A percentile compares a stretch with the other conserved stretches of the same genome.
These are phyloP conservation scores for Argyrosomus japonicus DNA, from an alignment of 2,113 vertebrate species.

Conservation along the genomic window DNA sequence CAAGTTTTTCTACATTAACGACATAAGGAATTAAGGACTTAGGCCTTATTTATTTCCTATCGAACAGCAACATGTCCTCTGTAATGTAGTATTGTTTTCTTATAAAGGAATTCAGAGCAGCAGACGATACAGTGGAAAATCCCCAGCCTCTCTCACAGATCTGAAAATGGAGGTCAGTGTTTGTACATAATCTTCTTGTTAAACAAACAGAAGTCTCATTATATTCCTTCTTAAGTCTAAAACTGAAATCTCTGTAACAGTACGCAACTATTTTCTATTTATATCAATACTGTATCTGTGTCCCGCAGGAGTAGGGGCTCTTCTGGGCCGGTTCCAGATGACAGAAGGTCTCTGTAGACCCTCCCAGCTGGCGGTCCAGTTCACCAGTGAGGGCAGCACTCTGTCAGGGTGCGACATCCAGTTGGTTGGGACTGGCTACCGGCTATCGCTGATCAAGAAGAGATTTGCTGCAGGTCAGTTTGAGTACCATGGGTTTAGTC, in stretches of 20 bases:
- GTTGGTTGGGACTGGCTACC: slow-evolving; percentile 93
- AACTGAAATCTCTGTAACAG: not conserved
- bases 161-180: slow-evolving; percentile 95
- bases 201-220: not conserved
- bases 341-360: slow-evolving; percentile 91
- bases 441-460: slow-evolving; percentile 97
- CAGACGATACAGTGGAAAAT: slow-evolving; percentile 98
- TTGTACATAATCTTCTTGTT: not conserved
- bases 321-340: slow-evolving; percentile 95
- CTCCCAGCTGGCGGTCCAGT: slow-evolving; percentile 92
- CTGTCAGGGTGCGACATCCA: slow-evolving; percentile 96
- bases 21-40: too few relatives aligned
- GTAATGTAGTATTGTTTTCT: slow-evolving; percentile 28
- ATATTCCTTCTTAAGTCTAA: not conserved
- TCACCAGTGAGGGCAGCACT: slow-evolving; percentile 97
- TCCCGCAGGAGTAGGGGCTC: slow-evolving; percentile 92
- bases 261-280: not conserved
- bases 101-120: slow-evolving; percentile 91
- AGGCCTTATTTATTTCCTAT: not conserved
- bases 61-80: not conserved
- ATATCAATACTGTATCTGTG: not conserved
- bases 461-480: slow-evolving; percentile 95
- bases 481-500: not conserved
- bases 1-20: not conserved
- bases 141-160: slow-evolving; percentile 95